phyloP scores from a whole-genome alignment of 2,888 invertebrate genomes.

The Hetaerina titia region DNA sequence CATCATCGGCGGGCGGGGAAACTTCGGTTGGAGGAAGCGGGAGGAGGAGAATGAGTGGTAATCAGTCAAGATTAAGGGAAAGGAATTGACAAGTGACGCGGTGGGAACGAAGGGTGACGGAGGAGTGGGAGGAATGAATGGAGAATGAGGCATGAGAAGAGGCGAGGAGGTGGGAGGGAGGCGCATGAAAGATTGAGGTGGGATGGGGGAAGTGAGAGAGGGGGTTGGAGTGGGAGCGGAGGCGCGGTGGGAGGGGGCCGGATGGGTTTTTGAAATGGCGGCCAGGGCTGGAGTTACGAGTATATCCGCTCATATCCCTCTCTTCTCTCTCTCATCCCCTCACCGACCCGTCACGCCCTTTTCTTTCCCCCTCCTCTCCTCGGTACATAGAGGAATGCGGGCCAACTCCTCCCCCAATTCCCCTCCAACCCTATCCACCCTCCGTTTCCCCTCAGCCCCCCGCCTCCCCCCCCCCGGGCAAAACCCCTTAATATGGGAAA shows the following conservation, averaged over 20 bases:
- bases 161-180: background rate
- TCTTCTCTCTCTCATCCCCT: background rate
- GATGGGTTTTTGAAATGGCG: background rate
- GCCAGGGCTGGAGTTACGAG: background rate
- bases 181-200: background rate
- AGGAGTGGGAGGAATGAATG: background rate
- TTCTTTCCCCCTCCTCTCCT: background rate
- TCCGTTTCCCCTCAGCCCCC: background rate
- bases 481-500: slow-evolving; percentile 48
- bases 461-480: background rate
- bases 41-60: background rate
- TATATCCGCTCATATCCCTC: background rate
- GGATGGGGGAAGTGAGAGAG: background rate
- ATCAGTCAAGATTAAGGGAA: background rate
- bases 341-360: background rate
- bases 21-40: too few relatives aligned
- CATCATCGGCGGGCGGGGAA: background rate
- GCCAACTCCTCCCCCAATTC: background rate
- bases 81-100: background rate
- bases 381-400: background rate
- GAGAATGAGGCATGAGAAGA: background rate
- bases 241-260: background rate
- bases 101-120: background rate
- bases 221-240: background rate
- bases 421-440: background rate